phyloP scores from a whole-genome alignment of 2,888 invertebrate species.

The Polylopha cassiicola region DNA sequence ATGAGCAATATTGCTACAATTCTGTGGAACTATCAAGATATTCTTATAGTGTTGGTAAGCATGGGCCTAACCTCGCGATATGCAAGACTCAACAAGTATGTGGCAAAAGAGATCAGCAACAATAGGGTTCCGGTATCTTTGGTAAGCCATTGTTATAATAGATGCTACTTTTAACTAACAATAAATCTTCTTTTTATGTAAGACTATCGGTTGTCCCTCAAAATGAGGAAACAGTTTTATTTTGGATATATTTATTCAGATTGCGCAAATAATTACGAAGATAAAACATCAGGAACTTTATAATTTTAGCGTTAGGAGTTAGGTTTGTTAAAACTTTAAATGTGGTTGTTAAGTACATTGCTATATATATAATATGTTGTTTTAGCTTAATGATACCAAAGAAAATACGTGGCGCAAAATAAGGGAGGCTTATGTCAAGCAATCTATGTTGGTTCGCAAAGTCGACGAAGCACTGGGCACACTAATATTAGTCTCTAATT shows the following conservation, averaged over 20 bases:
- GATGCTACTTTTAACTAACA: not conserved
- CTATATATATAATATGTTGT: too few relatives aligned
- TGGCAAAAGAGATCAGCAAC: slow-evolving; percentile 34
- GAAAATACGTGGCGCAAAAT: slow-evolving; percentile 75
- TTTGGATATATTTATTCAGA: too few relatives aligned
- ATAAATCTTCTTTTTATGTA: slow-evolving; percentile 31
- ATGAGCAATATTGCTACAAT: slow-evolving; percentile 76
- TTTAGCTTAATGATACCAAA: slow-evolving; percentile 5
- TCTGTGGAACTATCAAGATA: slow-evolving; percentile 83
- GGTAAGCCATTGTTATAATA: slow-evolving; percentile 26
- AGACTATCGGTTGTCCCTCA: too few relatives aligned
- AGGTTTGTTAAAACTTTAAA: too few relatives aligned
- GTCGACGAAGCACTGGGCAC: slow-evolving; percentile 78
- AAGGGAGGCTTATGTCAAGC: slow-evolving; percentile 79
- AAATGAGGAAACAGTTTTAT: too few relatives aligned
- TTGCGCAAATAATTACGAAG: too few relatives aligned
- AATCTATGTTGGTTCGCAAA: slow-evolving; percentile 75
- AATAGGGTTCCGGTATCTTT: slow-evolving; percentile 26
- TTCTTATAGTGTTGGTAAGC: slow-evolving; percentile 81
- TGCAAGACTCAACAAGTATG: slow-evolving; percentile 73
- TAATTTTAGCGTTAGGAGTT: too few relatives aligned
- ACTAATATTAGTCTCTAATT: slow-evolving; percentile 79
- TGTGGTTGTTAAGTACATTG: too few relatives aligned
- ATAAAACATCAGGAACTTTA: too few relatives aligned
- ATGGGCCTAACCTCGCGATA: slow-evolving; percentile 81